phyloP scores from a whole-genome alignment of 2,888 invertebrate genomes.

The Caenorhabditis doughertyi region DNA sequence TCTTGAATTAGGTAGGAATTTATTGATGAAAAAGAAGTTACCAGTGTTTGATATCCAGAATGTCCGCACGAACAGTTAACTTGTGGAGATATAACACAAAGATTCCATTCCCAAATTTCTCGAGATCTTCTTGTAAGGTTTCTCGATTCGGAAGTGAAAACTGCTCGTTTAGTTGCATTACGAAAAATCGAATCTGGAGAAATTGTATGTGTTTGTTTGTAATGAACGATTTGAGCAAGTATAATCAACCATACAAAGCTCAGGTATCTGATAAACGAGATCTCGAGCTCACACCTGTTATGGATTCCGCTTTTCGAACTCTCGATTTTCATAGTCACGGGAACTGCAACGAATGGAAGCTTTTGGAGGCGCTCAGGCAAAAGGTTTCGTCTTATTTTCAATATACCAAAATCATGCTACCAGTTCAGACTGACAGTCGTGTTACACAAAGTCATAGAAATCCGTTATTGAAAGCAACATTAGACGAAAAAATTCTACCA shows the following conservation, averaged over 20 bases:
- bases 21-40: not conserved
- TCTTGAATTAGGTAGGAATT: slow-evolving; percentile 66
- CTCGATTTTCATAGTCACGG: slow-evolving; percentile 40
- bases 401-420: not conserved
- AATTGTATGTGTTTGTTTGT: slow-evolving; percentile 15
- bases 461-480: slow-evolving; percentile 50
- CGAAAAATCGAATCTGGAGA: slow-evolving; percentile 50
- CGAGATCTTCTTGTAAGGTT: slow-evolving; percentile 59
- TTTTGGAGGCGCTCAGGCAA: slow-evolving; percentile 41
- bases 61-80: slow-evolving; percentile 71
- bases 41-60: slow-evolving; percentile 49
- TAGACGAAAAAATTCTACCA: slow-evolving; percentile 53
- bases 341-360: slow-evolving; percentile 45
- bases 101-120: slow-evolving; percentile 48
- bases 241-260: not conserved
- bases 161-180: slow-evolving; percentile 55
- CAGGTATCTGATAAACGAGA: slow-evolving; percentile 48
- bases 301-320: slow-evolving; percentile 40
- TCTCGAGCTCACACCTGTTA: slow-evolving; percentile 57
- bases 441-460: slow-evolving; percentile 32
- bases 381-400: slow-evolving; percentile 20
- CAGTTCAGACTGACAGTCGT: slow-evolving; percentile 34
- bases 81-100: slow-evolving; percentile 64
- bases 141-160: slow-evolving; percentile 59
- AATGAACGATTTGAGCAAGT: not conserved